Conservation (phyloP, 2,797 vertebrate species). For the Phataginus tetradactyla region DNA sequence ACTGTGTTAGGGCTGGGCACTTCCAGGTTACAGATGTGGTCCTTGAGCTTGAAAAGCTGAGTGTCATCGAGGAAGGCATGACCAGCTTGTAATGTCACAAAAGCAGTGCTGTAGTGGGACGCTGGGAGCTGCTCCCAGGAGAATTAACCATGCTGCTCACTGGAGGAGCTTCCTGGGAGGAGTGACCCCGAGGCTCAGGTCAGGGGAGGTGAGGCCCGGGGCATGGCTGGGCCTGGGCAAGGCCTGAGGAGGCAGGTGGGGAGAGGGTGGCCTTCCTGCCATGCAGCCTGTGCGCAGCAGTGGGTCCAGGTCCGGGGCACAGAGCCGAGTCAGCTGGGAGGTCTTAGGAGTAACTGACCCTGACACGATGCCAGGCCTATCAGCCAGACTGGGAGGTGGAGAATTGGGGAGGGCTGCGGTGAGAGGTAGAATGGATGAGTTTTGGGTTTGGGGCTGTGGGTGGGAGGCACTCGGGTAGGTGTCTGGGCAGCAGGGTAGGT, state of each 20-base stretch:
- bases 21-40: not conserved
- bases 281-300: rapidly evolving
- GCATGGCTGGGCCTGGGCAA: not conserved
- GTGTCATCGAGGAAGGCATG: too few species aligned
- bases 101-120: rapidly evolving
- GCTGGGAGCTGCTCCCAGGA: not conserved
- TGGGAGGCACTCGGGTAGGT: rapidly evolving
- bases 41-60: not conserved
- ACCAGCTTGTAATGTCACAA: rapidly evolving
- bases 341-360: not conserved
- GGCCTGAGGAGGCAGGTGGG: not conserved
- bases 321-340: rapidly evolving
- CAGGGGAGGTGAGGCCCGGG: too few species aligned
- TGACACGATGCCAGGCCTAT: not conserved
- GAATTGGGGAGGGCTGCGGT: not conserved
- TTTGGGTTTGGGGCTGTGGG: too few species aligned
- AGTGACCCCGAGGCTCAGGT: not conserved
- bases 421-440: not conserved
- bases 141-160: not conserved
- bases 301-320: not conserved
- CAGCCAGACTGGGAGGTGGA: not conserved
- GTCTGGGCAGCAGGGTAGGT: not conserved
- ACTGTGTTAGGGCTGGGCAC: too few species aligned
- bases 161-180: not conserved
- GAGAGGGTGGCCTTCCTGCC: not conserved